Evolutionary conservation across 2,888 invertebrate species (phyloP).

Genomic region (Spodoptera picta): DNA sequence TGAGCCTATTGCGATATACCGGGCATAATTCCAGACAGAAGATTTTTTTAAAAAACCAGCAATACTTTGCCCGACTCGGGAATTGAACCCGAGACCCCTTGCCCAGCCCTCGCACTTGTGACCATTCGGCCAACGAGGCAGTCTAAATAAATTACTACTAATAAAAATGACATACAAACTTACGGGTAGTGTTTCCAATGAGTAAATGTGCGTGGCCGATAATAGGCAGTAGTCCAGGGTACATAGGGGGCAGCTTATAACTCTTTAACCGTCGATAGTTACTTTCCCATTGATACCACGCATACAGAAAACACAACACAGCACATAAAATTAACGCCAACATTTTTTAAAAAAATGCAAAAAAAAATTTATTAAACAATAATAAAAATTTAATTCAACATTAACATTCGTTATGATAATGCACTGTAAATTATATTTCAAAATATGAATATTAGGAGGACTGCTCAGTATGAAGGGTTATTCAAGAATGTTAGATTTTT

Average conservation of each 20-base stretch:
- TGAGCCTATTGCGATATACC: too few species aligned
- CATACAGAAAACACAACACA: constrained; percentile 36
- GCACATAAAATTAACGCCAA: constrained; percentile 39
- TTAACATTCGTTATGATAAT: not conserved
- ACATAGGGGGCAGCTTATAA: constrained; percentile 47
- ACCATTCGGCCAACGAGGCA: too few species aligned
- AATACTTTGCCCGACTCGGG: too few species aligned
- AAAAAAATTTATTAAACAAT: not conserved
- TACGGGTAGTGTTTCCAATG: constrained; percentile 61
- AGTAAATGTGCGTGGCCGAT: constrained; percentile 64
- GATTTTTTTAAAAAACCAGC: too few species aligned
- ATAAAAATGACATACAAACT: constrained; percentile 29
- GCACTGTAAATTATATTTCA: not conserved
- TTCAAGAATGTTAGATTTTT: not conserved
- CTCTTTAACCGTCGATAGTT: constrained; percentile 32
- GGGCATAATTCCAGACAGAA: too few species aligned
- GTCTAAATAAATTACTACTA: too few species aligned
- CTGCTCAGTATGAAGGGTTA: not conserved
- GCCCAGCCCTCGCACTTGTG: too few species aligned
- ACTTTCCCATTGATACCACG: constrained; percentile 43
- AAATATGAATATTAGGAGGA: too few species aligned
- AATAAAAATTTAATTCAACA: not conserved
- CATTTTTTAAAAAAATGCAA: constrained; percentile 18
- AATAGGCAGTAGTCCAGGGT: constrained; percentile 60
- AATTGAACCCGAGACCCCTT: too few species aligned